phyloP scores from a whole-genome alignment of 35 echinoderm and acorn worm species.

The Lytechinus variegatus region DNA sequence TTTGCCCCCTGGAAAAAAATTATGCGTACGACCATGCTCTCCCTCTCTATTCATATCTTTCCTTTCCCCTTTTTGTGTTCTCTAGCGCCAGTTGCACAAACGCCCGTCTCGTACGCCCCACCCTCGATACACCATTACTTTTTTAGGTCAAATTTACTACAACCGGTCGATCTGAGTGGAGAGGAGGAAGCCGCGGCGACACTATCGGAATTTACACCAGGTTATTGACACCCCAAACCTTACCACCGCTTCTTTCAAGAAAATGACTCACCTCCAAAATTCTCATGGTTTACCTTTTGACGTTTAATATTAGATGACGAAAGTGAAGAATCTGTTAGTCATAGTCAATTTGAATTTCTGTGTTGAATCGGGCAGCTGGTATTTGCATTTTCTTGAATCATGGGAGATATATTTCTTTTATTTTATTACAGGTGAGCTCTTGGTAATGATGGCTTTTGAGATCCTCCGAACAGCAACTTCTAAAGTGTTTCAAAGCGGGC shows the following conservation, averaged over 20 bases:
- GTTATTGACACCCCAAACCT: background rate
- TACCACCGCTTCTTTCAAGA: background rate
- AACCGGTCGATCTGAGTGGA: background rate
- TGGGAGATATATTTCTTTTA: background rate
- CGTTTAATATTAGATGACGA: conserved; percentile 16
- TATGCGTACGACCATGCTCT: too few species aligned
- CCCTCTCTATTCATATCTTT: too few species aligned
- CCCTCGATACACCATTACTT: too few species aligned
- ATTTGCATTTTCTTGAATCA: conserved; percentile 25
- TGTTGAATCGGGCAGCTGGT: background rate
- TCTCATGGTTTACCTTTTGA: conserved; percentile 2
- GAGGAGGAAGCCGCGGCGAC: background rate
- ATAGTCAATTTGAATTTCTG: conserved; percentile 25
- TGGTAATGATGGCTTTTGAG: background rate
- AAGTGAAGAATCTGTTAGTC: conserved; percentile 7
- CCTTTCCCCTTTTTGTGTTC: too few species aligned
- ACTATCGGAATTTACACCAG: background rate
- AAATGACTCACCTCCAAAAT: background rate
- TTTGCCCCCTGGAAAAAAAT: too few species aligned
- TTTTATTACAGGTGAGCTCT: background rate
- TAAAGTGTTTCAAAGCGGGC: background rate
- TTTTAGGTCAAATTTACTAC: too few species aligned
- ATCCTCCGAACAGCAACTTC: background rate
- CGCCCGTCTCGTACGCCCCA: too few species aligned
- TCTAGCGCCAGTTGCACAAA: too few species aligned